These are phyloP conservation scores for Schrankia costaestrigalis DNA, from an alignment of 2,888 invertebrate species.

Conservation along the genomic window DNA sequence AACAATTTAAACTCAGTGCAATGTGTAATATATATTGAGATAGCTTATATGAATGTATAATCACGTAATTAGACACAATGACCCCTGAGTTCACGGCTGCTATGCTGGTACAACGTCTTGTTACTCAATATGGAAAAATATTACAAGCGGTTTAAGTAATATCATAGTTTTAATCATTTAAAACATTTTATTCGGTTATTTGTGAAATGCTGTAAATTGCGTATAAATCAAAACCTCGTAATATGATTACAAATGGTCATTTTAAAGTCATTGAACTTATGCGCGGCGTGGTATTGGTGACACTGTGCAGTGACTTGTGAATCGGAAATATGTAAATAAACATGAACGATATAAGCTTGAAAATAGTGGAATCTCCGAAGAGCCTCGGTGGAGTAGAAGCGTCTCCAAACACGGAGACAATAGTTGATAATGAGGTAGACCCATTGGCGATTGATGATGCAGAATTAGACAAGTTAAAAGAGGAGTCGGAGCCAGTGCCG, in stretches of 20 bases:
- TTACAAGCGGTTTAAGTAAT: conserved; percentile 48
- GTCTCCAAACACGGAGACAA: conserved; percentile 47
- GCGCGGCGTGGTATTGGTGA: conserved; percentile 70
- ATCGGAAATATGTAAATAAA: conserved; percentile 79
- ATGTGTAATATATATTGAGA: conserved; percentile 26
- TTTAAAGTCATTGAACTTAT: conserved; percentile 65
- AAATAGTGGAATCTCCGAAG: conserved; percentile 71
- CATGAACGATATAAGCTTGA: conserved; percentile 77
- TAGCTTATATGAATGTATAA: conserved; percentile 22
- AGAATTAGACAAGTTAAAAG: conserved; percentile 40
- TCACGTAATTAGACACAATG: conserved; percentile 51
- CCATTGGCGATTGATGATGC: conserved; percentile 62
- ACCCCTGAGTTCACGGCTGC: conserved; percentile 69
- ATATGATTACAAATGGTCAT: conserved; percentile 49
- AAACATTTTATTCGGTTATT: conserved; percentile 21
- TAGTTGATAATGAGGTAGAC: conserved; percentile 61
- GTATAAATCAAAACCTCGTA: conserved; percentile 35
- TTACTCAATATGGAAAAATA: conserved; percentile 64
- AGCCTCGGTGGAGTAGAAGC: conserved; percentile 50
- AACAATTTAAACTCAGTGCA: conserved; percentile 19
- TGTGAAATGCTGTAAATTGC: conserved; percentile 16
- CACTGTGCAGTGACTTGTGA: conserved; percentile 60
- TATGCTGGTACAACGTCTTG: conserved; percentile 60
- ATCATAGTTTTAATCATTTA: conserved; percentile 33
- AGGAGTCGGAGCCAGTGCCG: conserved; percentile 26